Conservation (phyloP, 1,140 invertebrate species). For the Zaprionus tsacasi region DNA sequence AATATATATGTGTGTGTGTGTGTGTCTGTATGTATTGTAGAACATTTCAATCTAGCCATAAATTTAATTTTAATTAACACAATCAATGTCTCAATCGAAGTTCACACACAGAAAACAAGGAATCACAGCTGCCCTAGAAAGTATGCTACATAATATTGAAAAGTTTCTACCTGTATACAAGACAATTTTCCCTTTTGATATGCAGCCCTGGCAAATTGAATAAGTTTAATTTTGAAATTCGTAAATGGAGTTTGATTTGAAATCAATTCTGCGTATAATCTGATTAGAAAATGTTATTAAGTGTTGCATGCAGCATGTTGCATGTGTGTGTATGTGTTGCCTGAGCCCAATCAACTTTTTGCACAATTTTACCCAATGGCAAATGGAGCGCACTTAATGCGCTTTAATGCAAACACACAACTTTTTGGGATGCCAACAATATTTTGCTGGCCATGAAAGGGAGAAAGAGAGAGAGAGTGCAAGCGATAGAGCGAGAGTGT, state of each 20-base stretch:
- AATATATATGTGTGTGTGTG: background rate
- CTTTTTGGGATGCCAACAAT: slow-evolving; percentile 10
- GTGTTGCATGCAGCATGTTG: slow-evolving; percentile 21
- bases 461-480: background rate
- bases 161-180: too few relatives aligned
- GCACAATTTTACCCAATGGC: slow-evolving; percentile 19
- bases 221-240: slow-evolving; percentile 34
- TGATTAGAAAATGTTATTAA: slow-evolving; percentile 50
- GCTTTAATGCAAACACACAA: slow-evolving; percentile 12
- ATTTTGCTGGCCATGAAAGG: slow-evolving; percentile 3
- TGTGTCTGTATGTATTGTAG: slow-evolving; percentile 1
- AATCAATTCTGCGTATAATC: slow-evolving; percentile 49
- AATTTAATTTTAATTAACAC: slow-evolving; percentile 50
- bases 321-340: slow-evolving; percentile 6
- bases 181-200: slow-evolving; percentile 1
- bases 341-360: slow-evolving; percentile 7
- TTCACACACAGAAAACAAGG: background rate
- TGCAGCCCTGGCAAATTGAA: slow-evolving; percentile 28
- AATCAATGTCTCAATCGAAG: slow-evolving; percentile 37
- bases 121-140: background rate
- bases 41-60: slow-evolving; percentile 36
- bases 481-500: background rate
- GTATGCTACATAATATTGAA: background rate
- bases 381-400: slow-evolving; percentile 35
- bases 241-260: slow-evolving; percentile 39